Base-by-base conservation (phyloP, 2,797 vertebrate genomes). In the Platyrinchus mystaceus region DNA sequence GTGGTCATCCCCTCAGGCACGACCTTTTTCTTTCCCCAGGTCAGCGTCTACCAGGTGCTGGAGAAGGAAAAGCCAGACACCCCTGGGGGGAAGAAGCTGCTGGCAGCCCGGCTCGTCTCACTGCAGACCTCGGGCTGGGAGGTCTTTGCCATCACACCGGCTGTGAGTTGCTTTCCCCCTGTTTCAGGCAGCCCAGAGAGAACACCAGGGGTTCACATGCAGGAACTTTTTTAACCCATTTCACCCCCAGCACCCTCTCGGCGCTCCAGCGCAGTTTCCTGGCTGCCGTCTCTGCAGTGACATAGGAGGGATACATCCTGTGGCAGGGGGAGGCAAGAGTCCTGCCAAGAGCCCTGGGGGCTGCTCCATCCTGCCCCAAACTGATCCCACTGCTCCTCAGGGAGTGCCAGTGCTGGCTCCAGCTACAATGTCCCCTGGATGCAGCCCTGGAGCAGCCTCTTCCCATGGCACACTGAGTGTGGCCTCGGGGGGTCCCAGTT, bases 41-140 rank as follows among this genome's bases (percentile, higher is more conserved):
- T 99, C 78, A 99, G 96, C 41, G 91, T 99, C n/a, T 98, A 98
- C 95, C 98, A 99, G 94, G 92, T 99, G 88, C 94, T 99, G n/a
- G 97, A 98, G 84, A 95, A 75, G 79, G 89, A 81, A 24, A 97
- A 96, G 62, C 84, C 27, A 27, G 98, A 98, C 12, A 75, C 53
- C 18, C 97, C 98, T 0, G 97, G 97, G 22, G 97, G 96, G 32
- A 98, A 81, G 91, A 99, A 98, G 95, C 95, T 99, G 74, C 96
- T 99, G 76, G 98, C 98, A 10, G 98, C 98, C 53, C 95, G 98
- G 19, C 98, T 99, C 5, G 94, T 99, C 80, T 96, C 99, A 0
- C 80, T 99, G 70, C 98, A 99, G 90, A 98, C 98, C 16, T 97
- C 97, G 3, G 98, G 98, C 41, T 99, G 99, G 99, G 99, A 99